Evolutionary conservation across 2,888 invertebrate genomes (phyloP), one percentile per base, ranked within the genome.

Genomic region (Hesperia comma): DNA sequence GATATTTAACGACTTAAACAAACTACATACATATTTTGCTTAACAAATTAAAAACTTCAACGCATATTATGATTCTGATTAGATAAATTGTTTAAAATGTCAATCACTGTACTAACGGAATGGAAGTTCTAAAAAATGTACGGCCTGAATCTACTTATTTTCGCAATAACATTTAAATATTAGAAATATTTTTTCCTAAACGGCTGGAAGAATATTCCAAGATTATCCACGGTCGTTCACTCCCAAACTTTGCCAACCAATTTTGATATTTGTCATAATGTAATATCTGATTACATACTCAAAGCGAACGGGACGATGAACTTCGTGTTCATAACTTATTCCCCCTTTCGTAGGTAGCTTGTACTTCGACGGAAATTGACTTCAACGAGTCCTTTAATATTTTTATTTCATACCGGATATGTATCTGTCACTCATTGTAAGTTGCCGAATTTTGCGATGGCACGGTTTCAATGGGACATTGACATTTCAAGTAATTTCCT

Each of bases 231-330:
- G 33, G 46, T 61, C 46, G 49, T 61, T 37, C 26, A 2, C 19
- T 14, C 51, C 37, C 17, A 37, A 51, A 37, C 15, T 51, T 53
- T 61, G 15, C 15, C 40, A 21, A 12, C n/a, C 10, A 61, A 61
- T 15, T 21, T 61, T 53, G 37, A 61, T 19, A 61, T 51, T 40
- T 53, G 51, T 14, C 51, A 61, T 40, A 53, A 26, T 17, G 49
- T 21, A 15, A 61, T 61, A 61, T 61, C 51, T n/a, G 41, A 61
- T 51, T 51, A 51, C 51, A n/a, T 40, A 12, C 40, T 32, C 37
- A 19, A 40, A 40, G 17, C 40, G 10, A 51, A 14, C 3, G n/a
- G 51, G 46, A n/a, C 40, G 21, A 40, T 61, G 61, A 51, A 51
- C 61, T 61, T 51, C 46, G 17, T 60, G 51, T 17, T 37, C 37